Percentiles rank a stretch among this genome's conserved stretches.
These are phyloP conservation scores for Drosophila multiciliata DNA, from an alignment of 2,888 invertebrate genomes.

Conservation along the genomic window DNA sequence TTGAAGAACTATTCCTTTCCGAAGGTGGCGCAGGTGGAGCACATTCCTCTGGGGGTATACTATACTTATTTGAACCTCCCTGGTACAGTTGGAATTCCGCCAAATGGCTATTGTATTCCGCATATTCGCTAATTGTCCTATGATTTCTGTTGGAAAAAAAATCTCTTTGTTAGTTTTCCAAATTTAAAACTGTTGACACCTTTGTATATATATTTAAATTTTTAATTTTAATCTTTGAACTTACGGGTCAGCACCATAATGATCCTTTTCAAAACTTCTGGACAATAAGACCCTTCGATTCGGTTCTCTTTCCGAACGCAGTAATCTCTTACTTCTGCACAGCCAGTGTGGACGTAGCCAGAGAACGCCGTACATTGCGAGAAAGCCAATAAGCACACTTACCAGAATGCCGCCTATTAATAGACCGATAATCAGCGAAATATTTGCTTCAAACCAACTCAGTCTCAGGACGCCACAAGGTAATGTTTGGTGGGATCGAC, in stretches of 20 bases:
- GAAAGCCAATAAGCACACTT: slow-evolving; percentile 54
- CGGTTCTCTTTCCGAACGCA: slow-evolving; percentile 30
- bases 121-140: slow-evolving; percentile 46
- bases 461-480: slow-evolving; percentile 9
- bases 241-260: slow-evolving; percentile 34
- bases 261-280: slow-evolving; percentile 7
- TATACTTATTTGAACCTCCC: slow-evolving; percentile 51
- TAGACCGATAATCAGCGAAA: slow-evolving; percentile 47
- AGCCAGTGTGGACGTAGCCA: slow-evolving; percentile 66
- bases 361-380: slow-evolving; percentile 49
- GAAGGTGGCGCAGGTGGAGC: slow-evolving; percentile 58
- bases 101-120: slow-evolving; percentile 43
- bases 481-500: slow-evolving; percentile 63
- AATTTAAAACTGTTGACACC: background rate
- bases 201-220: background rate
- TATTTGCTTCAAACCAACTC: slow-evolving; percentile 62
- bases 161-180: background rate
- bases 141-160: slow-evolving; percentile 5
- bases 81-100: slow-evolving; percentile 33
- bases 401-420: slow-evolving; percentile 51
- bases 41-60: slow-evolving; percentile 59
- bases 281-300: slow-evolving; percentile 62
- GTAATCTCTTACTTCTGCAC: slow-evolving; percentile 53
- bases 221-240: background rate
- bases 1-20: background rate